Conservation (phyloP, 1,140 invertebrate genomes). For the Heliconius eleuchia region DNA sequence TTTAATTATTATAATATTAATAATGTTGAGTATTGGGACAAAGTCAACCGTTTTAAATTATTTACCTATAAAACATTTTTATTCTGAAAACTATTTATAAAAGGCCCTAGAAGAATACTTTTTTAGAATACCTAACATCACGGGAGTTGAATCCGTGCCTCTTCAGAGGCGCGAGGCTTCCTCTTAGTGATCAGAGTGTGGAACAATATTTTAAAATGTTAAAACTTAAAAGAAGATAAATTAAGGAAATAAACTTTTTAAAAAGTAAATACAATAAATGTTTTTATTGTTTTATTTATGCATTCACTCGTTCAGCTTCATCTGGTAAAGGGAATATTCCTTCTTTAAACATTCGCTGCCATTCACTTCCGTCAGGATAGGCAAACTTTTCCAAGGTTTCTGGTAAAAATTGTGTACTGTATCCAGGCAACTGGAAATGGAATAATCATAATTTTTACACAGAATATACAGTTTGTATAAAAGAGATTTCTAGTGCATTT, state of each 20-base stretch:
- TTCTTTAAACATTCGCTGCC: conserved; percentile 85
- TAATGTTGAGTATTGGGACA: neutral
- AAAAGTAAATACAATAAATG: neutral
- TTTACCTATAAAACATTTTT: neutral
- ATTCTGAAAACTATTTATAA: neutral
- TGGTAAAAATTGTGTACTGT: conserved; percentile 89
- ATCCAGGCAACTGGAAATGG: conserved; percentile 85
- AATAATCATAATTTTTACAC: no score
- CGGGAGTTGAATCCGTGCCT: no score
- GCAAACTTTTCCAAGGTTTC: conserved; percentile 85
- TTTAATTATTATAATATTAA: no score
- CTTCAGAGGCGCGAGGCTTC: no score
- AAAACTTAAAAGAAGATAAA: no score
- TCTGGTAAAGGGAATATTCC: conserved; percentile 71
- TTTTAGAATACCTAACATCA: no score
- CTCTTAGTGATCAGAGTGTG: no score
- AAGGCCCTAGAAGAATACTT: no score
- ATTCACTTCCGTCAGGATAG: conserved; percentile 89
- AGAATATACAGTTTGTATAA: no score
- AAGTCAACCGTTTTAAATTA: neutral
- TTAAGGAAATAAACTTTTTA: no score
- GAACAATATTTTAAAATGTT: no score
- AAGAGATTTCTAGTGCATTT: no score
- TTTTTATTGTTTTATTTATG: conserved; percentile 35
- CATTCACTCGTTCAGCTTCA: conserved; percentile 65